Conservation (phyloP, 2,797 vertebrate species). For the Dipus sagitta region DNA sequence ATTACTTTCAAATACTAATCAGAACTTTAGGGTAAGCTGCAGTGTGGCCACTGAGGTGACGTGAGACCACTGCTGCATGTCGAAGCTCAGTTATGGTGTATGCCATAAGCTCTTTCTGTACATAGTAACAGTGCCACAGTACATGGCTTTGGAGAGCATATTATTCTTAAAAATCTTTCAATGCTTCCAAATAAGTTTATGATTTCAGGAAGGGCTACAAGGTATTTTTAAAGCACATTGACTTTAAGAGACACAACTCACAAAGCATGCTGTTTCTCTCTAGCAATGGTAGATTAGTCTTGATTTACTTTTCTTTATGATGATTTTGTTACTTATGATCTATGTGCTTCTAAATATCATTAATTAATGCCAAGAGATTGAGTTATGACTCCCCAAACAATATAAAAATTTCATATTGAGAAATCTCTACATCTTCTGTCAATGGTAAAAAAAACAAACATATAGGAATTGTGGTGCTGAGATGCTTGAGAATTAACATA, state of each 20-base stretch:
- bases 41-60: neutral
- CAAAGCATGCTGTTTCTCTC: neutral
- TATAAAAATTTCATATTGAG: neutral
- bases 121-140: neutral
- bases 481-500: neutral
- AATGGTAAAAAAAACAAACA: neutral
- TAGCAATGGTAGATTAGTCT: neutral
- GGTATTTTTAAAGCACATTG: conserved; percentile 5
- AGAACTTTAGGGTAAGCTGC: neutral
- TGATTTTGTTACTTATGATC: neutral
- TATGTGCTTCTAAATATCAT: neutral
- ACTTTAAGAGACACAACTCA: neutral
- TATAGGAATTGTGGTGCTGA: neutral
- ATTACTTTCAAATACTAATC: neutral
- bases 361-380: neutral
- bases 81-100: neutral
- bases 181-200: neutral
- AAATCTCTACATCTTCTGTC: neutral
- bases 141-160: neutral
- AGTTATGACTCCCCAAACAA: neutral
- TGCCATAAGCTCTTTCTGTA: neutral
- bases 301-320: neutral
- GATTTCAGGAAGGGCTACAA: neutral
- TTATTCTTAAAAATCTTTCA: neutral
- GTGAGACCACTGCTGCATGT: neutral